Conservation (phyloP, 2,113 vertebrate genomes). For the Oncorhynchus keta region DNA sequence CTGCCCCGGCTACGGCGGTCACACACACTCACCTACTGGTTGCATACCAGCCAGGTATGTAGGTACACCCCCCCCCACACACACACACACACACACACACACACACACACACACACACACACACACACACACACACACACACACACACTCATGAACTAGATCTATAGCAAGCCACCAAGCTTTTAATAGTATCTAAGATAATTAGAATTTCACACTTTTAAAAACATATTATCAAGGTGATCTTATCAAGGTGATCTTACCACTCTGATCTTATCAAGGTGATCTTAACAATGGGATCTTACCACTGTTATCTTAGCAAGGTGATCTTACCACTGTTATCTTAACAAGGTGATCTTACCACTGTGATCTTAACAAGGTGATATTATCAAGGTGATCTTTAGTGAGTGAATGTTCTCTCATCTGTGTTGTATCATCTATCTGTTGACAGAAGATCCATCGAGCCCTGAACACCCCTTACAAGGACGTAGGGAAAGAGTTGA, state of each 20-base stretch:
- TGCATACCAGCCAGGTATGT: conserved; percentile 92
- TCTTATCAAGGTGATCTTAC: no score
- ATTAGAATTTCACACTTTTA: background rate
- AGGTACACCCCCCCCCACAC: conserved; percentile 55
- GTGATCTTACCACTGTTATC: no score
- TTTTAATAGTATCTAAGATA: background rate
- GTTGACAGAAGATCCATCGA: conserved; percentile 86
- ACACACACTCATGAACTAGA: background rate
- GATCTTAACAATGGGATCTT: no score
- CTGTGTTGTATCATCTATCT: conserved; percentile 7
- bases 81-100: background rate
- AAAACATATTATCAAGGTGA: background rate
- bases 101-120: background rate
- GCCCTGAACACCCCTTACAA: conserved; percentile 82
- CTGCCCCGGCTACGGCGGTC: conserved; percentile 83
- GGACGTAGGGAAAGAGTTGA: conserved; percentile 62
- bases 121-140: conserved; percentile 56
- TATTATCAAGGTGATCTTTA: no score
- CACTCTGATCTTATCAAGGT: no score
- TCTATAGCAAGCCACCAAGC: background rate
- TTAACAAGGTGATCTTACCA: no score
- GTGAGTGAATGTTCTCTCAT: background rate
- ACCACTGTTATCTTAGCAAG: no score
- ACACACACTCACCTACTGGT: conserved; percentile 87
- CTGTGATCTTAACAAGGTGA: no score